Conservation (phyloP, 2,113 vertebrate genomes). For the Eudyptes chrysolophus region DNA sequence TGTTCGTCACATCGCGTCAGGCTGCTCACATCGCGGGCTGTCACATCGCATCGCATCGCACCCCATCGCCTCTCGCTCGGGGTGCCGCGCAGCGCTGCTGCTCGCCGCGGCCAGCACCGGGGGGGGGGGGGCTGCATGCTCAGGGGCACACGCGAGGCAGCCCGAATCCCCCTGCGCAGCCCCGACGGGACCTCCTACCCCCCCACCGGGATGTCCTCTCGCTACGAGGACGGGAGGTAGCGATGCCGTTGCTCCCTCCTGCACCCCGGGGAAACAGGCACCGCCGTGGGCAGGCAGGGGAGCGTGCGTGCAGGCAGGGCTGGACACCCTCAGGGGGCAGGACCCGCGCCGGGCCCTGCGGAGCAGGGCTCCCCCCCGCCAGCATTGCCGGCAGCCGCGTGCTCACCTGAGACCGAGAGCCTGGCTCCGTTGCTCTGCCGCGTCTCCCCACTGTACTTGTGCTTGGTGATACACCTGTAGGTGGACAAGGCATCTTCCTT, state of each 20-base stretch:
- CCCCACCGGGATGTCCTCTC: rapidly evolving
- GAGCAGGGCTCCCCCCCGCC: not conserved
- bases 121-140: not conserved
- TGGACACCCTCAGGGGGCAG: rapidly evolving
- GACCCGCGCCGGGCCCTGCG: rapidly evolving
- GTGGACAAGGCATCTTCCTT: slow-evolving; percentile 99
- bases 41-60: slow-evolving; percentile 19
- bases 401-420: slow-evolving; percentile 94
- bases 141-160: not conserved
- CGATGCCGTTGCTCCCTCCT: rapidly evolving
- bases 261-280: not conserved
- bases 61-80: not conserved
- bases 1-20: slow-evolving; percentile 65
- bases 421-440: slow-evolving; percentile 97
- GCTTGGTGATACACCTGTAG: slow-evolving; percentile 98
- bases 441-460: slow-evolving; percentile 98
- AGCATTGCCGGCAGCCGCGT: rapidly evolving
- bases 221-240: not conserved
- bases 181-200: rapidly evolving
- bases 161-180: rapidly evolving
- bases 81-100: not conserved
- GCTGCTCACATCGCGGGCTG: slow-evolving; percentile 54
- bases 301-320: rapidly evolving
- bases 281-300: rapidly evolving
- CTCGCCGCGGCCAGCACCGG: not conserved